Base-by-base conservation (phyloP, 2,797 vertebrate species). In the Manis javanica region DNA sequence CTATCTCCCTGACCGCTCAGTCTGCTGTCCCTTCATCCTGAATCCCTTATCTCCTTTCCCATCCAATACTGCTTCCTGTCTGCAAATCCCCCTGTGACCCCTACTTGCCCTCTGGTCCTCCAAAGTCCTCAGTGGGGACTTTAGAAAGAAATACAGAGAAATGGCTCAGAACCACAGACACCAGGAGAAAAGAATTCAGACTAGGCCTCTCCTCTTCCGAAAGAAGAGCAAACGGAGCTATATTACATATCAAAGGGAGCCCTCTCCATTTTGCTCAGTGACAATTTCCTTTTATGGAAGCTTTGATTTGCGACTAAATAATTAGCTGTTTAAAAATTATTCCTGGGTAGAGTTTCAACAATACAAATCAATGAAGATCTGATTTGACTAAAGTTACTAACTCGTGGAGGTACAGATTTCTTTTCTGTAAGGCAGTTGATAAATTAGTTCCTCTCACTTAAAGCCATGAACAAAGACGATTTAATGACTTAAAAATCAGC, bases 281-380 rank as follows among this genome's bases (percentile, higher is more conserved):
- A 90, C 78, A 81, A 12, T 15, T 72, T 42, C 59, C 75, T 87
- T 93, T 95, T 69, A 39, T 55, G 19, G 37, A 66, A 31, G n/a
- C 88, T 90, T 79, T 94, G 72, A 96, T 88, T 66, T 88, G 78
- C 92, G 68, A 92, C 87, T 92, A 86, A 90, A 96, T 86, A 93
- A 93, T 92, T 93, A 95, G 82, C 84, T 85, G 42, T 55, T 93
- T 90, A 75, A 95, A 97, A 95, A 85, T 75, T 89, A 93, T 83
- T 96, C 90, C 86, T 42, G 51, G 87, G 91, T 53, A 92, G 71
- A 90, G 55, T 95, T 96, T 97, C 74, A 86, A 63, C 19, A 31
- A 71, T 74, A 69, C 42, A 91, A 91, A 66, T 71, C 91, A 94
- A 96, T 84, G 88, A 83, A 83, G 88, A 81, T 68, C 84, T 72